Evolutionary conservation across 2,888 invertebrate species (phyloP).

Genomic region (Chouioia cunea): DNA sequence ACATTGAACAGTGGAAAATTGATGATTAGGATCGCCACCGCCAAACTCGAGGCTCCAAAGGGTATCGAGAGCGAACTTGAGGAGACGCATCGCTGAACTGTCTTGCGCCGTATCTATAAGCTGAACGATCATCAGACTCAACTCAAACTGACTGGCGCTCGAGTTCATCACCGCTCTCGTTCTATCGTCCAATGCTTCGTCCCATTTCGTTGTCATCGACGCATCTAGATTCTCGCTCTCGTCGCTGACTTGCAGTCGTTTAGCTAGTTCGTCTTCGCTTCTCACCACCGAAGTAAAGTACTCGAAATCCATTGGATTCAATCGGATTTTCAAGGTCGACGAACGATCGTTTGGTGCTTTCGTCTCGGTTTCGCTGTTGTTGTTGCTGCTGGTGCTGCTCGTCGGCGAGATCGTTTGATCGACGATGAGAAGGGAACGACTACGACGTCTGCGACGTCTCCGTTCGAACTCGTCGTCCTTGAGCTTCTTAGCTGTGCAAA

Average conservation of each 20-base stretch:
- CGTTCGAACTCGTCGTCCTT: slow-evolving; percentile 33
- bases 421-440: neutral
- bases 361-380: slow-evolving; percentile 63
- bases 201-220: slow-evolving; percentile 59
- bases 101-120: slow-evolving; percentile 72
- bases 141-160: slow-evolving; percentile 72
- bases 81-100: slow-evolving; percentile 73
- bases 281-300: slow-evolving; percentile 72
- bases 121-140: slow-evolving; percentile 73
- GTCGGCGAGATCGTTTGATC: slow-evolving; percentile 1
- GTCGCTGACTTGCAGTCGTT: slow-evolving; percentile 32
- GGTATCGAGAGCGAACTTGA: slow-evolving; percentile 74
- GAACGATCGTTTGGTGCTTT: slow-evolving; percentile 65
- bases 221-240: slow-evolving; percentile 58
- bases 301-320: slow-evolving; percentile 75
- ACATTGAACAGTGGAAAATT: slow-evolving; percentile 61
- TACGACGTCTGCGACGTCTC: slow-evolving; percentile 4
- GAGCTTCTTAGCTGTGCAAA: slow-evolving; percentile 24
- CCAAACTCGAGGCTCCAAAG: slow-evolving; percentile 75
- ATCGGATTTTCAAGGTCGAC: slow-evolving; percentile 71
- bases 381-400: slow-evolving; percentile 3
- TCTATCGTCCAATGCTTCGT: slow-evolving; percentile 72
- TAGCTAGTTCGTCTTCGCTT: slow-evolving; percentile 67
- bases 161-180: slow-evolving; percentile 71
- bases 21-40: slow-evolving; percentile 67